Conservation (phyloP, 2,888 invertebrate genomes). For the Oxytorus armatus region DNA sequence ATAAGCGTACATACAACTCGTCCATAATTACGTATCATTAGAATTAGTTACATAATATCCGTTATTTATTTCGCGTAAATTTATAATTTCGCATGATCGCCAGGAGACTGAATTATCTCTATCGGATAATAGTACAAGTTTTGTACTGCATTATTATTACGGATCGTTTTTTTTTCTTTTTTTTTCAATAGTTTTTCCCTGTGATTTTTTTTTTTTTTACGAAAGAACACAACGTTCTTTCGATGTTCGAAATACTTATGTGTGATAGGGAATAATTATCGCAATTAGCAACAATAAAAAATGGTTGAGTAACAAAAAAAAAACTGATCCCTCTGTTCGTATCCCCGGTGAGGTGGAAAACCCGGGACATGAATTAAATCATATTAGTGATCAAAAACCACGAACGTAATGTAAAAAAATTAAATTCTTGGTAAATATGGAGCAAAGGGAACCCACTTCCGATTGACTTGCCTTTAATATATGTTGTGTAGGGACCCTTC, state of each 20-base stretch:
- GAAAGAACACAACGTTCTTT: slow-evolving; percentile 3
- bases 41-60: slow-evolving; percentile 17
- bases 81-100: slow-evolving; percentile 20
- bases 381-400: too few species aligned
- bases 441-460: too few species aligned
- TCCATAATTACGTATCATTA: slow-evolving; percentile 43
- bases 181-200: not conserved
- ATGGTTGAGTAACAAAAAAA: too few species aligned
- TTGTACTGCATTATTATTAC: slow-evolving; percentile 20
- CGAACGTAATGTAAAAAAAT: too few species aligned
- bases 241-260: not conserved
- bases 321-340: too few species aligned
- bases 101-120: slow-evolving; percentile 31
- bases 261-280: not conserved
- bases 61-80: slow-evolving; percentile 28
- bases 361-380: too few species aligned
- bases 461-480: too few species aligned
- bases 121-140: slow-evolving; percentile 4
- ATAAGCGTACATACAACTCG: slow-evolving; percentile 9
- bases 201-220: not conserved
- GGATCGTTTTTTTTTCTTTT: slow-evolving; percentile 7
- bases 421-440: too few species aligned
- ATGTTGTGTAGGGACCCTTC: too few species aligned
- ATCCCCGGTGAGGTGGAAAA: too few species aligned
- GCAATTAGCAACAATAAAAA: slow-evolving; percentile 8